Percentiles rank a stretch among this genome's conserved stretches.
Conservation (phyloP, 2,797 vertebrate genomes). For the Carapus acus region DNA sequence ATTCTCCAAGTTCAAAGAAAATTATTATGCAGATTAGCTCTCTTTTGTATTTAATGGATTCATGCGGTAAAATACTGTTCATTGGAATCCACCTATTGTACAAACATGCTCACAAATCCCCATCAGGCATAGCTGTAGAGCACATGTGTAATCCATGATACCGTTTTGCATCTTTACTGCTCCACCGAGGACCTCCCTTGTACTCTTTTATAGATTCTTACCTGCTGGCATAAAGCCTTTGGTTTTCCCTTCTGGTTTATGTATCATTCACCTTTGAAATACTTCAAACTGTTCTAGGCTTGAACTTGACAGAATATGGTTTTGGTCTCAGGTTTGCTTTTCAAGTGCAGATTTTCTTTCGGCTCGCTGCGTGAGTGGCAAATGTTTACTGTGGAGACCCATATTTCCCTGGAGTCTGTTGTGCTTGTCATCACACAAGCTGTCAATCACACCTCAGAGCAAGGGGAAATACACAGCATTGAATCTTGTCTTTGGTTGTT, state of each 20-base stretch:
- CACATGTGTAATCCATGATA: slow-evolving; percentile 4
- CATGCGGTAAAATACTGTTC: no score
- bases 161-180: slow-evolving; percentile 15
- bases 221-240: slow-evolving; percentile 4
- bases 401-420: slow-evolving; percentile 35
- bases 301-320: slow-evolving; percentile 26
- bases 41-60: not conserved
- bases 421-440: slow-evolving; percentile 53
- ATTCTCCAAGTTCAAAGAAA: slow-evolving; percentile 1
- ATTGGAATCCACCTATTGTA: not conserved
- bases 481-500: slow-evolving; percentile 36
- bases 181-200: slow-evolving; percentile 5
- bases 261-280: slow-evolving; percentile 27
- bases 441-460: slow-evolving; percentile 60
- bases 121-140: slow-evolving; percentile 1
- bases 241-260: slow-evolving; percentile 14
- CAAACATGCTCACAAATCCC: not conserved
- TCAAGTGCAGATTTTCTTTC: slow-evolving; percentile 32
- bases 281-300: slow-evolving; percentile 19
- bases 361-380: slow-evolving; percentile 12
- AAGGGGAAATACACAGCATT: slow-evolving; percentile 40
- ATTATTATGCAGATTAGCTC: not conserved
- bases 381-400: slow-evolving; percentile 39
- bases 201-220: slow-evolving; percentile 14
- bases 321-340: slow-evolving; percentile 35